phyloP scores from a whole-genome alignment of 2,113 vertebrate species.

The Typhlomys cinereus region DNA sequence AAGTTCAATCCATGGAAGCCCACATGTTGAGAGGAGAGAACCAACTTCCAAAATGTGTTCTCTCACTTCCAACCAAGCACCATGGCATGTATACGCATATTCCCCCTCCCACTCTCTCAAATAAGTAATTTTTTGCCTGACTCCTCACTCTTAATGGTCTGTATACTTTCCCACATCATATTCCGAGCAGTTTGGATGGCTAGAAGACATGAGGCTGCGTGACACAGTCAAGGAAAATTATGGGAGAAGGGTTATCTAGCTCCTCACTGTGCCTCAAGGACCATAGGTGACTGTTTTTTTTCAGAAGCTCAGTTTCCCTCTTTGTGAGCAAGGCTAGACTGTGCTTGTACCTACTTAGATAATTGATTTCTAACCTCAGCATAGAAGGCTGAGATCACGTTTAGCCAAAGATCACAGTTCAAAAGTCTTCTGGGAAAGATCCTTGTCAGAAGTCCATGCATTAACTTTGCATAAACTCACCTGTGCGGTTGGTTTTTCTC shows the following conservation, averaged over 20 bases:
- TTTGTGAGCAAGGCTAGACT: background rate
- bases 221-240: background rate
- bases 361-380: conserved; percentile 8
- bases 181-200: background rate
- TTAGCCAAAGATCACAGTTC: conserved; percentile 13
- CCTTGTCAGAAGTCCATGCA: conserved; percentile 22
- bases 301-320: background rate
- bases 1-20: too few relatives aligned
- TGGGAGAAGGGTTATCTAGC: background rate
- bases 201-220: background rate
- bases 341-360: background rate
- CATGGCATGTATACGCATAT: too few relatives aligned
- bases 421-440: conserved; percentile 19
- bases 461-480: background rate
- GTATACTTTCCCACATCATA: background rate
- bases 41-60: too few relatives aligned
- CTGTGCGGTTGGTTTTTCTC: background rate
- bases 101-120: too few relatives aligned
- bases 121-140: too few relatives aligned
- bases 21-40: too few relatives aligned
- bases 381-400: conserved; percentile 29
- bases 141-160: background rate
- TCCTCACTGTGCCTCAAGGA: background rate
- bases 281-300: background rate
- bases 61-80: too few relatives aligned